phyloP scores from a whole-genome alignment of 2,888 invertebrate genomes.

The Hedya salicella region DNA sequence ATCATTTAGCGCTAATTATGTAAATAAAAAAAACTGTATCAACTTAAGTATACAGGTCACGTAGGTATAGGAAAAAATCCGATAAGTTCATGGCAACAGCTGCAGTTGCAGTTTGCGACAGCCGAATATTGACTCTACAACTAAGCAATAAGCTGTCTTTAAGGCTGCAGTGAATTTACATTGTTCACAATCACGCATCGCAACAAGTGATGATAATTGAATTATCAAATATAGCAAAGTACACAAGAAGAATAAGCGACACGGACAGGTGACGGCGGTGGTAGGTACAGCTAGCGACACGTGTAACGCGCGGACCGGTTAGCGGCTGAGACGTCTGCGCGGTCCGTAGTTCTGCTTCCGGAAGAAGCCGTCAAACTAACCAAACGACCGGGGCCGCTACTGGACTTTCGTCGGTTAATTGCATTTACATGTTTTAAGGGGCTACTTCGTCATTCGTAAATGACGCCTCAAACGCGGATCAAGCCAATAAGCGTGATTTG shows the following conservation, averaged over 20 bases:
- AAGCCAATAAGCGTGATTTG: too few species aligned
- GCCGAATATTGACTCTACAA: neutral
- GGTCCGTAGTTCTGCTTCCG: neutral
- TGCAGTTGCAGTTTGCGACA: neutral
- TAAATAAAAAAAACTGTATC: constrained; percentile 14
- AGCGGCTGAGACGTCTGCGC: neutral
- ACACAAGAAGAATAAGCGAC: neutral
- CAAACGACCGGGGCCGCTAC: too few species aligned
- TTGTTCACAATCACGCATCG: neutral
- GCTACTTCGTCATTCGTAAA: too few species aligned
- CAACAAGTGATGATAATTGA: neutral
- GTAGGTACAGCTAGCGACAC: neutral
- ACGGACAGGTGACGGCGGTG: neutral
- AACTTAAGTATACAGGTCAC: neutral
- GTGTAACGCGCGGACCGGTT: neutral
- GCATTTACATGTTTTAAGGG: too few species aligned
- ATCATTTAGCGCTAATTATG: constrained; percentile 9
- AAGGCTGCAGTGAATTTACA: neutral
- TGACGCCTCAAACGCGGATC: too few species aligned
- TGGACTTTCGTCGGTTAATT: too few species aligned
- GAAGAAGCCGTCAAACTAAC: neutral
- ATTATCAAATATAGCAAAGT: neutral
- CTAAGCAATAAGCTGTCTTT: neutral
- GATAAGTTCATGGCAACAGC: constrained; percentile 7
- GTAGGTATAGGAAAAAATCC: constrained; percentile 4